Base-by-base conservation (phyloP, 2,888 invertebrate species). In the Parasteatoda lunata region DNA sequence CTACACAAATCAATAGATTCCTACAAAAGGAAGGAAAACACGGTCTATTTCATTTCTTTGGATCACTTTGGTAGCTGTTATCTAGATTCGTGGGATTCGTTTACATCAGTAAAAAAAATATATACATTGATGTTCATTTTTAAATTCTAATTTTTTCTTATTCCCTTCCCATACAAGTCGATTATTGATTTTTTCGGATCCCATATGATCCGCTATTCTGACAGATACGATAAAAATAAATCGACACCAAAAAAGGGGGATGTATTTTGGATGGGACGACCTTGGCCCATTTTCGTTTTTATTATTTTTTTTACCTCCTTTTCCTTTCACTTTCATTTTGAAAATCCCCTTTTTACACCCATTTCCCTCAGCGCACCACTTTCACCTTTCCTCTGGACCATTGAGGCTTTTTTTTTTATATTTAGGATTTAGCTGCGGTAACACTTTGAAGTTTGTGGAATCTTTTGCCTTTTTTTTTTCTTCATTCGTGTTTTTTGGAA, bases 121-220 rank as follows among this genome's bases (percentile, higher is more conserved):
- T n/a, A 59, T 76, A 80, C 77, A 86, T 86, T 86, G 80, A 86
- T 86, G 80, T 86, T 86, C 85, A 80, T 65, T 80, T 77, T 86
- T 80, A 86, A 80, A 77, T 47, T 30, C 30, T 30, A 30, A 78
- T 68, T 73, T 78, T 86, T 70, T 80, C 64, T 64, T 75, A 15
- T 72, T 75, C 69, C 77, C 73, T 84, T 73, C 73, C 78, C 73
- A 80, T 52, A 66, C 65, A 49, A 13, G 65, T 73, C 75, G 75
- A 81, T 81, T 81, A 81, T 81, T 81, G 81, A 81, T 81, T 81
- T 81, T 81, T 81, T 81, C 51, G 51, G 54, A 69, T 66, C 80
- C 72, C 64, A n/a, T 65, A 65, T 59, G 79, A 79, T 80, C 48
- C 71, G 77, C 73, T 77, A 77, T 71, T 72, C 52, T 64, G 59